Conservation (phyloP, 2,113 vertebrate genomes). For the Halcyon senegalensis region DNA sequence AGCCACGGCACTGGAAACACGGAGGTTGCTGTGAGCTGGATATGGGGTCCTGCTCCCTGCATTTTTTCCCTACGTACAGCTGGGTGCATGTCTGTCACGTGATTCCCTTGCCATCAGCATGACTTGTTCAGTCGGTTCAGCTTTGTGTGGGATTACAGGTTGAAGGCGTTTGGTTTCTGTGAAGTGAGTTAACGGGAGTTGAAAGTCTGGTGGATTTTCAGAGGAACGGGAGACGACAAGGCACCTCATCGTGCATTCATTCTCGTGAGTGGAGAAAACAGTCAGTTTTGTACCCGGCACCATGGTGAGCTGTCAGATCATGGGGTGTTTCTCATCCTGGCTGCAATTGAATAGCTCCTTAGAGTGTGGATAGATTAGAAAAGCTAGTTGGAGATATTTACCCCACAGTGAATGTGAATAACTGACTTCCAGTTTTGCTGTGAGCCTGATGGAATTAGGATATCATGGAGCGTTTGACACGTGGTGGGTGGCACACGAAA, state of each 20-base stretch:
- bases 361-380: background rate
- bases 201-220: background rate
- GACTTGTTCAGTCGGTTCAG: background rate
- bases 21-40: background rate
- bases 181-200: background rate
- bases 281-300: background rate
- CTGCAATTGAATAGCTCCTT: background rate
- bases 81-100: fast-evolving
- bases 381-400: background rate
- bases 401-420: background rate
- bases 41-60: fast-evolving
- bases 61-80: fast-evolving
- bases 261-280: background rate
- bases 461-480: fast-evolving
- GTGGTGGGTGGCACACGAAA: fast-evolving
- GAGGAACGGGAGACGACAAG: background rate
- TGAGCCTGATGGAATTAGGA: background rate
- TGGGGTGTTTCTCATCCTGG: background rate
- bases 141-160: background rate
- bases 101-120: background rate
- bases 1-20: background rate
- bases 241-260: background rate
- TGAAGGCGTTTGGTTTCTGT: background rate
- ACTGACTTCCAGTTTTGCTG: background rate
- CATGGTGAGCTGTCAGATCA: background rate